phyloP scores from a whole-genome alignment of 2,113 vertebrate genomes.

The Rhombomys opimus region DNA sequence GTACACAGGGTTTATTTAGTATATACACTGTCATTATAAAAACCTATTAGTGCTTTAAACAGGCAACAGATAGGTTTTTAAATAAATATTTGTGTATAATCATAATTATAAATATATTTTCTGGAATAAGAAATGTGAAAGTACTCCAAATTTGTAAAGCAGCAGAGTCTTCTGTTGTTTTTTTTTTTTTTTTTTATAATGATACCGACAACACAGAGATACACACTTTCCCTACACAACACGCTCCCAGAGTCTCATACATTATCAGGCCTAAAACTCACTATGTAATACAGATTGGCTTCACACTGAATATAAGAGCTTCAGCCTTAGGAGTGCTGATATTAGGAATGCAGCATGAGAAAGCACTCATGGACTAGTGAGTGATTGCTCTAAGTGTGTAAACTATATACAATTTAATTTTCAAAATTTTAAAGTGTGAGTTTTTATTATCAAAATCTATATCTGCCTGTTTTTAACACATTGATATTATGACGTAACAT shows the following conservation, averaged over 20 bases:
- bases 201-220: no score
- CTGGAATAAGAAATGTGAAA: neutral
- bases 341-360: neutral
- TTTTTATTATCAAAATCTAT: slow-evolving; percentile 30
- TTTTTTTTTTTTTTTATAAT: neutral
- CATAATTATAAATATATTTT: neutral
- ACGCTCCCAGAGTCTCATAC: neutral
- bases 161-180: neutral
- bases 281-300: neutral
- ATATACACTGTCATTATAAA: neutral
- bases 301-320: neutral
- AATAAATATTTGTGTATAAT: neutral
- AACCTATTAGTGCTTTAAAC: neutral
- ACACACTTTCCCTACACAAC: no score
- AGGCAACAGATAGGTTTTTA: neutral
- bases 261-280: neutral
- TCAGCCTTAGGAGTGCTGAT: neutral
- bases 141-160: neutral
- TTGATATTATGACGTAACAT: neutral
- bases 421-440: neutral
- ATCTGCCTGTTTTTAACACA: neutral
- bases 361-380: neutral
- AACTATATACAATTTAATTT: neutral
- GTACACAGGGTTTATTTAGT: neutral
- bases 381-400: neutral